A percentile compares a stretch with the other conserved stretches of the same genome.
These are phyloP conservation scores for Phenganax marumi DNA, from an alignment of 92 coral and sea anemone genomes.

Conservation along the genomic window DNA sequence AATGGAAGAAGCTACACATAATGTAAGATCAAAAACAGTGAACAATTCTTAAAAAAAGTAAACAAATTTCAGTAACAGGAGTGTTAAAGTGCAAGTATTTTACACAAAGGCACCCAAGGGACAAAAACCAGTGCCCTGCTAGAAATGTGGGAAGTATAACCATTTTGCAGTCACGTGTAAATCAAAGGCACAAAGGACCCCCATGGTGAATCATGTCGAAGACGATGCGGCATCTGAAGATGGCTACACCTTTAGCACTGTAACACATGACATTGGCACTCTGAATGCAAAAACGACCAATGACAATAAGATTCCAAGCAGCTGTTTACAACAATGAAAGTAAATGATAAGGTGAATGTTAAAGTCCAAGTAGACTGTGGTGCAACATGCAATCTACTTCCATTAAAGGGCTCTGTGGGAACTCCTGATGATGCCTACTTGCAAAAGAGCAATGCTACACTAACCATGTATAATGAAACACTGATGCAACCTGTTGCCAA, in stretches of 20 bases:
- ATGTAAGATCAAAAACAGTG: slow-evolving; percentile 31
- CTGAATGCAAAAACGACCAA: slow-evolving; percentile 35
- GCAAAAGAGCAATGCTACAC: slow-evolving; percentile 54
- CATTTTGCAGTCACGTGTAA: slow-evolving; percentile 45
- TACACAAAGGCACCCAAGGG: slow-evolving; percentile 48
- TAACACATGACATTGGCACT: slow-evolving; percentile 47
- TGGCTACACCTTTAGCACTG: slow-evolving; percentile 44
- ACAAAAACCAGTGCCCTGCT: slow-evolving; percentile 48
- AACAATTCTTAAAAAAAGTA: slow-evolving; percentile 19
- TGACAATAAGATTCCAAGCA: slow-evolving; percentile 32
- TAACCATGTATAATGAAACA: slow-evolving; percentile 63
- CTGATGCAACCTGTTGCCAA: slow-evolving; percentile 58
- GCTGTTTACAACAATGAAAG: slow-evolving; percentile 55
- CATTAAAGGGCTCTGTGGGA: slow-evolving; percentile 59
- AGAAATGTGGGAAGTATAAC: slow-evolving; percentile 45
- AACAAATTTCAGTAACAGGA: slow-evolving; percentile 13
- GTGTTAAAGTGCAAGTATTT: slow-evolving; percentile 42
- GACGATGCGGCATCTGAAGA: slow-evolving; percentile 50
- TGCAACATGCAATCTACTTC: slow-evolving; percentile 58
- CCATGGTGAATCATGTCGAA: slow-evolving; percentile 43
- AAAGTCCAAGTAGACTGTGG: slow-evolving; percentile 58
- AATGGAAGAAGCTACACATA: slow-evolving; percentile 38
- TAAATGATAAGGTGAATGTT: slow-evolving; percentile 49
- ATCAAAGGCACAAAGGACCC: slow-evolving; percentile 39
- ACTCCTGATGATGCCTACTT: slow-evolving; percentile 55